These are phyloP conservation scores for Pseudopipra pipra DNA, from an alignment of 2,113 vertebrate genomes.

Conservation along the genomic window DNA sequence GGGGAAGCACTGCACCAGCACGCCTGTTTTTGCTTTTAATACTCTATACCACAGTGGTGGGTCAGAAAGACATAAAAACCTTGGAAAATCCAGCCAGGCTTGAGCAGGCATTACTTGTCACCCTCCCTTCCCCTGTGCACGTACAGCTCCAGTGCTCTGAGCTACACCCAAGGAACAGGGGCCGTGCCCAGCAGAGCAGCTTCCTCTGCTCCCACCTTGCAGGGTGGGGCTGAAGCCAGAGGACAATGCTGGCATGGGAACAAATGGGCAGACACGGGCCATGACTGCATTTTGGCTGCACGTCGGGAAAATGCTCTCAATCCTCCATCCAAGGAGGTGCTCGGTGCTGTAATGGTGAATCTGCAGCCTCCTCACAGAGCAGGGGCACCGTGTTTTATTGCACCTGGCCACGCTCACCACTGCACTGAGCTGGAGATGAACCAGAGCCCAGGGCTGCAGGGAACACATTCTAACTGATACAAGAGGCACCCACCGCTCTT, in stretches of 20 bases:
- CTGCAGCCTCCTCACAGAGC: rapidly evolving
- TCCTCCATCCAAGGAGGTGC: not conserved
- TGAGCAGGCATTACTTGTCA: not conserved
- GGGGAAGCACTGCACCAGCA: not conserved
- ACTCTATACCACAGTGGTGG: not conserved
- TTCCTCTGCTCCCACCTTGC: constrained; percentile 13
- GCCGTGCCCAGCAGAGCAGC: not conserved
- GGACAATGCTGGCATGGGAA: not conserved
- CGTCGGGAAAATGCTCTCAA: rapidly evolving
- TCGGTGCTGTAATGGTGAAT: rapidly evolving
- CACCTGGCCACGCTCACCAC: not conserved
- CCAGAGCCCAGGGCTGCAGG: not conserved
- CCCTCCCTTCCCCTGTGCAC: not conserved
- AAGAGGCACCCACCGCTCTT: not conserved
- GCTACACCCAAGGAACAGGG: not conserved
- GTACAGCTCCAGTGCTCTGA: not conserved
- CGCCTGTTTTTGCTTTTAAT: not conserved
- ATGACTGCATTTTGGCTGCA: not conserved
- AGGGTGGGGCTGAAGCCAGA: not conserved
- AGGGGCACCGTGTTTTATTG: not conserved
- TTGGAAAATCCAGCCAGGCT: not conserved
- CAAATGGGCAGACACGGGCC: not conserved
- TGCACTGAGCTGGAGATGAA: not conserved
- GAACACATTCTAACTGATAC: not conserved
- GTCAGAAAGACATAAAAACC: not conserved